Conservation (phyloP, 2,888 invertebrate species). For the Keiferia lycopersicella region DNA sequence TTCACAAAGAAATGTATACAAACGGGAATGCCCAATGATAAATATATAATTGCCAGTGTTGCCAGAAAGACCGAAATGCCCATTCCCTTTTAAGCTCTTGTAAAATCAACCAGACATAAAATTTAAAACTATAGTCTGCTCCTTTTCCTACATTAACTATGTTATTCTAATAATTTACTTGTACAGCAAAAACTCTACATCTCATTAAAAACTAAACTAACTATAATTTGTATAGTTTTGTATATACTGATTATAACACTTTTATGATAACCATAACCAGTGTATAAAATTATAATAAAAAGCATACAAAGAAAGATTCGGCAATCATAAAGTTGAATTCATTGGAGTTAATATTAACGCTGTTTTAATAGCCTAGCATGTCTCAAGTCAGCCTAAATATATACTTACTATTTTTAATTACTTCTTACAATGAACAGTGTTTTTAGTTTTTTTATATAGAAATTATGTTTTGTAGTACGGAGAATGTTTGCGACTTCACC, state of each 20-base stretch:
- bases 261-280: conserved; percentile 1
- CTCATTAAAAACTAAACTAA: neutral
- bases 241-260: conserved; percentile 3
- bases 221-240: conserved; percentile 16
- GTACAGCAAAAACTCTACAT: conserved; percentile 1
- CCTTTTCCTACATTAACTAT: neutral
- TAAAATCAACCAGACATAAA: neutral
- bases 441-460: neutral
- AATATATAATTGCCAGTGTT: neutral
- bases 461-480: neutral
- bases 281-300: conserved; percentile 15
- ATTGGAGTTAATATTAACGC: neutral
- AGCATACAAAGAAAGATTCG: neutral
- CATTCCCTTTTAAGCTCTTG: neutral
- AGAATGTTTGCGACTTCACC: neutral
- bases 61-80: neutral
- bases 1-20: neutral
- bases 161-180: neutral
- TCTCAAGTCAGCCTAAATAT: no score
- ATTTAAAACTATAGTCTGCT: neutral
- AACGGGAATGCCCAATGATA: neutral
- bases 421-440: no score
- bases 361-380: neutral
- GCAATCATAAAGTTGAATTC: neutral
- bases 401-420: no score